A percentile compares a stretch with the other conserved stretches of the same genome.
Conservation (phyloP, 1,140 invertebrate species). For the Brachionus koreanus region DNA sequence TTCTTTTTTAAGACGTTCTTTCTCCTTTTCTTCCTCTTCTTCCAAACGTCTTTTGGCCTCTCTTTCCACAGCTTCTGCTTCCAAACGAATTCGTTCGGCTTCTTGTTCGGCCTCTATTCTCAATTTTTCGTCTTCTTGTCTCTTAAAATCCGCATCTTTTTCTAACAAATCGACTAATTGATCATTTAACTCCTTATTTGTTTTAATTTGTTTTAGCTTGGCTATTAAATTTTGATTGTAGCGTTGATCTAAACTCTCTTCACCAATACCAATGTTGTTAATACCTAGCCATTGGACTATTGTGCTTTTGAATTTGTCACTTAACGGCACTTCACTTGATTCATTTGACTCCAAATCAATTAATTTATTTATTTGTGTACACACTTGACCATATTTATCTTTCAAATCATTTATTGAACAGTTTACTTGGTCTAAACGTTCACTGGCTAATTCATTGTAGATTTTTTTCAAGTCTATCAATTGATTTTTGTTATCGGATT, state of each 20-base stretch:
- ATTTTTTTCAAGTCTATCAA: slow-evolving; percentile 19
- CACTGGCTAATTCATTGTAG: neutral
- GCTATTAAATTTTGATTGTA: neutral
- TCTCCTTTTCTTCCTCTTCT: no score
- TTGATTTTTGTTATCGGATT: neutral
- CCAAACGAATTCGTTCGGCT: no score
- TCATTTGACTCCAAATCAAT: neutral
- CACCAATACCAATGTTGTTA: no score
- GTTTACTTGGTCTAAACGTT: neutral
- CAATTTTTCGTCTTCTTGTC: neutral
- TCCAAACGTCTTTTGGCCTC: neutral
- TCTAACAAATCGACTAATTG: neutral
- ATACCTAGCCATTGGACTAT: neutral
- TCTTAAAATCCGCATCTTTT: neutral
- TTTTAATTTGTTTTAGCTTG: neutral
- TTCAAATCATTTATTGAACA: no score
- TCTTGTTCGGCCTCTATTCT: no score
- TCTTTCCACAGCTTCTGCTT: no score
- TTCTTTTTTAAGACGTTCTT: neutral
- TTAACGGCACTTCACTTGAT: neutral
- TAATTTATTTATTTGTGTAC: neutral
- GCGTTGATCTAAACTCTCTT: no score
- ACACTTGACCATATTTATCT: neutral
- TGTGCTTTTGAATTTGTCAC: neutral
- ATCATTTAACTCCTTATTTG: neutral